Conservation (phyloP, 64 coral and sea anemone species). For the Pocillopora damicornis region DNA sequence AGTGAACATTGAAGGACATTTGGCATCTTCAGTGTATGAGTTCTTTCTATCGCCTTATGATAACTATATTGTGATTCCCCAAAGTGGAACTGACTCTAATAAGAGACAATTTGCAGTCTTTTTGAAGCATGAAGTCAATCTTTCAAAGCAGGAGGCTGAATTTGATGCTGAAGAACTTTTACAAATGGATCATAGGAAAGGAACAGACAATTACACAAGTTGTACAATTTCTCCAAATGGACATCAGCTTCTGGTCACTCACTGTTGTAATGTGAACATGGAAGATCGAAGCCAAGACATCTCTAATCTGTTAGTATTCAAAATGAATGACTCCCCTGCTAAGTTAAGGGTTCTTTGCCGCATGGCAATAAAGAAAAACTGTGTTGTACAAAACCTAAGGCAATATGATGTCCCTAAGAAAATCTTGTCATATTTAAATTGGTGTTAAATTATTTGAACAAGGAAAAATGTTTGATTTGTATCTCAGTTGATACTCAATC, state of each 20-base stretch:
- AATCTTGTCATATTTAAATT: slow-evolving; percentile 25
- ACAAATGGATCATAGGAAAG: neutral
- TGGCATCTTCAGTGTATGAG: neutral
- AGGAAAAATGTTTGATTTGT: no score
- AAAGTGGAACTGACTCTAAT: neutral
- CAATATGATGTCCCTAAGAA: neutral
- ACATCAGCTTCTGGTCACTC: slow-evolving; percentile 13
- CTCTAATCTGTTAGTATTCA: slow-evolving; percentile 11
- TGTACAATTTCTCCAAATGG: slow-evolving; percentile 14
- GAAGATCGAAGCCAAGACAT: slow-evolving; percentile 7
- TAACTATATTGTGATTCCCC: slow-evolving; percentile 17
- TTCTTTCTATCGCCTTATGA: slow-evolving; percentile 15
- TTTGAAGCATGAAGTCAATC: neutral
- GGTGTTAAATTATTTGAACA: neutral
- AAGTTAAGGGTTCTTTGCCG: slow-evolving; percentile 16
- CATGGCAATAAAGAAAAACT: neutral
- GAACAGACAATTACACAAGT: slow-evolving; percentile 24
- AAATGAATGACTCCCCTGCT: slow-evolving; percentile 19
- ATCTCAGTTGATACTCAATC: no score
- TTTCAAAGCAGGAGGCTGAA: slow-evolving; percentile 5
- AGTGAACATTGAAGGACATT: neutral
- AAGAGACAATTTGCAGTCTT: slow-evolving; percentile 13
- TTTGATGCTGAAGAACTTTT: slow-evolving; percentile 9
- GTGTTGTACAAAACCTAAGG: neutral
- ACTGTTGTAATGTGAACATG: neutral